Conservation (phyloP, 1,140 invertebrate species). For the Neodiprion virginianus region DNA sequence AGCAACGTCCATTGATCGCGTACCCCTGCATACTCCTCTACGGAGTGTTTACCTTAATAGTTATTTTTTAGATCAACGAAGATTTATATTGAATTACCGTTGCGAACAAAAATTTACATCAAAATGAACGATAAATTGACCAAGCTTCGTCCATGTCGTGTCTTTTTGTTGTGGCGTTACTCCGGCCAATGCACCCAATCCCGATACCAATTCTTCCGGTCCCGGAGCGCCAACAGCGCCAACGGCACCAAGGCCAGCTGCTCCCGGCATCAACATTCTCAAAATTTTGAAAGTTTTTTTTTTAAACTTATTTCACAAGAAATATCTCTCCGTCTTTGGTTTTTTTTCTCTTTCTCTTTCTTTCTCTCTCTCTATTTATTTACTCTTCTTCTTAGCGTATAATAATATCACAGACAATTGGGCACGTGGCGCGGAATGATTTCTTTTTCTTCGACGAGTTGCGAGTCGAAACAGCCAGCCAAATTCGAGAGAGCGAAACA, state of each 20-base stretch:
- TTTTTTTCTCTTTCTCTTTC: too few species aligned
- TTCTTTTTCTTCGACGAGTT: constrained; percentile 13
- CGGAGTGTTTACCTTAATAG: constrained; percentile 92
- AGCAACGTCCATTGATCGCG: constrained; percentile 89
- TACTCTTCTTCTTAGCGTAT: constrained; percentile 14
- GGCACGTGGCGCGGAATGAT: constrained; percentile 35
- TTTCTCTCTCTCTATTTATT: not conserved
- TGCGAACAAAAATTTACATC: not conserved
- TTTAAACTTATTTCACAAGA: not conserved
- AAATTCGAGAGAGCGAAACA: too few species aligned
- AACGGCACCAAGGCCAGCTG: constrained; percentile 59
- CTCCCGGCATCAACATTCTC: constrained; percentile 65
- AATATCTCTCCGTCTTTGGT: not conserved
- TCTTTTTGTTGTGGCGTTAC: constrained; percentile 86
- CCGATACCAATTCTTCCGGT: constrained; percentile 59
- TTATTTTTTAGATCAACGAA: constrained; percentile 80
- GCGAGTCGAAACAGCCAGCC: too few species aligned
- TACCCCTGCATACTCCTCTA: constrained; percentile 97
- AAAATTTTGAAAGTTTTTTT: constrained; percentile 42
- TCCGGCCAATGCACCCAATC: constrained; percentile 55
- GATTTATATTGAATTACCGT: not conserved
- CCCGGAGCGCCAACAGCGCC: constrained; percentile 55
- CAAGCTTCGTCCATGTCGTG: constrained; percentile 96
- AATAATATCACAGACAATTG: constrained; percentile 35
- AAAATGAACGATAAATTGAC: not conserved